These are phyloP conservation scores for Leptopilina drosophilae DNA, from an alignment of 2,888 invertebrate species.

Conservation along the genomic window DNA sequence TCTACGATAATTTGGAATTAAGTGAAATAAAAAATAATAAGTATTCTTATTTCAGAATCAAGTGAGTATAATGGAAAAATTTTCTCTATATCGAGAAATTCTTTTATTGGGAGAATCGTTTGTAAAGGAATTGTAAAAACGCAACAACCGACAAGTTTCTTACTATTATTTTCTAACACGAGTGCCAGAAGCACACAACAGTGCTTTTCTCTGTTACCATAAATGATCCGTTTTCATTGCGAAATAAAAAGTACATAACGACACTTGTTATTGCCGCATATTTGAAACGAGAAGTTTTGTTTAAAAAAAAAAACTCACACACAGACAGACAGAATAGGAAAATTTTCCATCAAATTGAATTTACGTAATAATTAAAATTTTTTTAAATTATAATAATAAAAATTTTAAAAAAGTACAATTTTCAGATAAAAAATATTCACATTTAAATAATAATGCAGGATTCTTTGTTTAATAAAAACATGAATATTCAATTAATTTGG, in stretches of 20 bases:
- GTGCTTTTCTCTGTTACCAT: conserved; percentile 5
- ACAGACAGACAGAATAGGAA: too few relatives aligned
- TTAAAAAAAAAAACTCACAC: not conserved
- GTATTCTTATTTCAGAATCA: not conserved
- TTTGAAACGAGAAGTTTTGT: conserved; percentile 8
- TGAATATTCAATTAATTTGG: too few relatives aligned
- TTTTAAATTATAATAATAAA: too few relatives aligned
- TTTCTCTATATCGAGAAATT: not conserved
- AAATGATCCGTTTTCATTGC: conserved; percentile 23
- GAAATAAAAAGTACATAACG: conserved; percentile 14
- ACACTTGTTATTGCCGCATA: not conserved
- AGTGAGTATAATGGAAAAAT: not conserved
- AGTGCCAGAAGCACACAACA: not conserved
- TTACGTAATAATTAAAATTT: too few relatives aligned
- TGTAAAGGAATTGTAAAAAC: conserved; percentile 11
- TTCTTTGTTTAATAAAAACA: too few relatives aligned
- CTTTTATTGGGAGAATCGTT: not conserved
- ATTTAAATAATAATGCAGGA: too few relatives aligned
- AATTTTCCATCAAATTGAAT: too few relatives aligned
- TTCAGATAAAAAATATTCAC: too few relatives aligned
- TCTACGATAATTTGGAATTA: too few relatives aligned
- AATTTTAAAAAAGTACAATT: too few relatives aligned
- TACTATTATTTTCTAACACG: conserved; percentile 11
- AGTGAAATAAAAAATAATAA: not conserved
- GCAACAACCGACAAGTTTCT: not conserved